Conservation (phyloP, 2,797 vertebrate genomes). For the Falco naumanni region DNA sequence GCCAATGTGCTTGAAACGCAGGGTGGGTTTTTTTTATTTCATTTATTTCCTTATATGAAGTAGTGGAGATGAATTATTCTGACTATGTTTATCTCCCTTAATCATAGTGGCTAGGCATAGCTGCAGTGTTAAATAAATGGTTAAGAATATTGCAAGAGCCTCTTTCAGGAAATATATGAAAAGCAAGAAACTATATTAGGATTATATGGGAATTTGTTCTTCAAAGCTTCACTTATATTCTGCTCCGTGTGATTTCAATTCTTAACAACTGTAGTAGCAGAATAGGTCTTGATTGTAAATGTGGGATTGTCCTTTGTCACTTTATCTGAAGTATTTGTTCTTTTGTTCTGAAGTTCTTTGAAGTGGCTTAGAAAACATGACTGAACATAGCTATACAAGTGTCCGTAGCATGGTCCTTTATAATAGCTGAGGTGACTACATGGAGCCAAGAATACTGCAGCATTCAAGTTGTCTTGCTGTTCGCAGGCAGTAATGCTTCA, state of each 20-base stretch:
- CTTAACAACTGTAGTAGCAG: neutral
- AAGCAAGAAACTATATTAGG: neutral
- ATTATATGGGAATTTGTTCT: neutral
- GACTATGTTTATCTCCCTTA: neutral
- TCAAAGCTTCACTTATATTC: neutral
- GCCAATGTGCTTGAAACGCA: neutral
- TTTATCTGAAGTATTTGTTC: slow-evolving; percentile 16
- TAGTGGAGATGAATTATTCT: neutral
- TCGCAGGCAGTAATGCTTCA: neutral
- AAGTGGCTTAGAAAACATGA: neutral
- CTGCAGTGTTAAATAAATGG: neutral
- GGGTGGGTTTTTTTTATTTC: neutral
- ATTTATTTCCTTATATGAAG: neutral
- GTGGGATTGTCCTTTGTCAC: slow-evolving; percentile 10
- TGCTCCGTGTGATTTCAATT: neutral
- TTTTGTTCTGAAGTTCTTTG: slow-evolving; percentile 33
- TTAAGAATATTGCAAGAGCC: neutral
- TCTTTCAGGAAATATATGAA: neutral
- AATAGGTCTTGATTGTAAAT: neutral
- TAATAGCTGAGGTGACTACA: neutral
- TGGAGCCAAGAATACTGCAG: neutral
- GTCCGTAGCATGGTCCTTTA: neutral
- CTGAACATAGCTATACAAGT: neutral
- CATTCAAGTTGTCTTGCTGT: neutral
- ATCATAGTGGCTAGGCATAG: neutral